A percentile compares a stretch with the other conserved stretches of the same genome.
Conservation (phyloP, 2,113 vertebrate genomes). For the Nicator chloris region DNA sequence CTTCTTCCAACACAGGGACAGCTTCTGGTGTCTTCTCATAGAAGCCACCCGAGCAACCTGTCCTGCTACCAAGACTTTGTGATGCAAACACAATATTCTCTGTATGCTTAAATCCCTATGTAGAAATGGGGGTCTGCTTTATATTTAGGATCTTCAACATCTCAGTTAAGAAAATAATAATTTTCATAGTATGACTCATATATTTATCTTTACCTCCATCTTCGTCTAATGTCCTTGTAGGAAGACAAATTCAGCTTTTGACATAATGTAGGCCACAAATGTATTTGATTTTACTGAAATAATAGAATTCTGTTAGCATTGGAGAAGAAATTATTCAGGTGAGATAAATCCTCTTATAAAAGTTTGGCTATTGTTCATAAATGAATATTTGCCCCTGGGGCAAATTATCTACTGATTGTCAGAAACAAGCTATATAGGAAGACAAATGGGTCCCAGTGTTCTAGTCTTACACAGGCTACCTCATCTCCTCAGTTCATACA, state of each 20-base stretch:
- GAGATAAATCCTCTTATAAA: background rate
- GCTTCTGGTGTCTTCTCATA: background rate
- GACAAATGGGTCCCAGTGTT: background rate
- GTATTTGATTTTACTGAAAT: background rate
- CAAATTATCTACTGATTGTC: background rate
- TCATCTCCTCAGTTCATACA: background rate
- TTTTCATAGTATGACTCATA: background rate
- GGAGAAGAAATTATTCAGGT: background rate
- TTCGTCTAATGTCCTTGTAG: background rate
- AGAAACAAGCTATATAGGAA: background rate
- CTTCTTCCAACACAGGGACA: background rate
- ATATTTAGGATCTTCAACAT: background rate
- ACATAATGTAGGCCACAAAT: background rate
- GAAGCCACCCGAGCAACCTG: background rate
- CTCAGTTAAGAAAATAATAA: background rate
- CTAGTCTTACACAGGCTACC: background rate
- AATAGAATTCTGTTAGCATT: background rate
- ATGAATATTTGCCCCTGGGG: background rate
- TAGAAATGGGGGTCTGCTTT: background rate
- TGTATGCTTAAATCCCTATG: background rate
- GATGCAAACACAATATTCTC: rapidly evolving
- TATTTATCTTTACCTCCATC: background rate
- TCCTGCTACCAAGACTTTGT: background rate
- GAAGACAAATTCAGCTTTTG: background rate
- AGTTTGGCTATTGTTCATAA: background rate